These are phyloP conservation scores for Petrolisthes cinctipes DNA, from an alignment of 2,888 invertebrate genomes.

Conservation along the genomic window DNA sequence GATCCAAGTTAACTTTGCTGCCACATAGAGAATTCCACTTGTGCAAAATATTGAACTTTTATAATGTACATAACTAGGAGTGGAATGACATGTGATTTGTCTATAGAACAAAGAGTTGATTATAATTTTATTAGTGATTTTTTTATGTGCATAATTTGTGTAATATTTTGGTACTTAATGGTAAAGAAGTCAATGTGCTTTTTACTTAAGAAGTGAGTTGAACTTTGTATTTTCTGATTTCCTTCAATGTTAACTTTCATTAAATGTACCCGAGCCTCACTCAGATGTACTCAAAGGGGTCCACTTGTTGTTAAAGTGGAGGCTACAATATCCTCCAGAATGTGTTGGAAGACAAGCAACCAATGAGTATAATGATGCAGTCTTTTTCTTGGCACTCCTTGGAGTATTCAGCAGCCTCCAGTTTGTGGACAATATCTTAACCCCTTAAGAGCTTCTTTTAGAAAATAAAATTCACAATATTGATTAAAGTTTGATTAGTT, in stretches of 20 bases:
- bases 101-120: not conserved
- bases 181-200: not conserved
- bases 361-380: no score
- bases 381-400: no score
- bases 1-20: not conserved
- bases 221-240: not conserved
- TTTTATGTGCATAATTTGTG: not conserved
- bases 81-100: constrained; percentile 1
- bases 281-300: no score
- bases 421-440: no score
- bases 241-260: not conserved
- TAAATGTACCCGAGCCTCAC: not conserved
- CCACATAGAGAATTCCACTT: not conserved
- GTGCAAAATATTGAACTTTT: not conserved
- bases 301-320: no score
- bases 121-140: constrained; percentile 1
- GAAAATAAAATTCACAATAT: no score
- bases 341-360: no score
- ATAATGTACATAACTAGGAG: not conserved
- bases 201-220: not conserved
- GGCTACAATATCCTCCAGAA: no score
- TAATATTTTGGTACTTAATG: not conserved
- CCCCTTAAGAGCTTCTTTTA: no score
- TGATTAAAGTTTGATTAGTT: not conserved
- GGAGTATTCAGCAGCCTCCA: no score